A percentile compares a stretch with the other conserved stretches of the same genome.
phyloP scores from a whole-genome alignment of 2,888 invertebrate species.

The Chloromyia formosa region DNA sequence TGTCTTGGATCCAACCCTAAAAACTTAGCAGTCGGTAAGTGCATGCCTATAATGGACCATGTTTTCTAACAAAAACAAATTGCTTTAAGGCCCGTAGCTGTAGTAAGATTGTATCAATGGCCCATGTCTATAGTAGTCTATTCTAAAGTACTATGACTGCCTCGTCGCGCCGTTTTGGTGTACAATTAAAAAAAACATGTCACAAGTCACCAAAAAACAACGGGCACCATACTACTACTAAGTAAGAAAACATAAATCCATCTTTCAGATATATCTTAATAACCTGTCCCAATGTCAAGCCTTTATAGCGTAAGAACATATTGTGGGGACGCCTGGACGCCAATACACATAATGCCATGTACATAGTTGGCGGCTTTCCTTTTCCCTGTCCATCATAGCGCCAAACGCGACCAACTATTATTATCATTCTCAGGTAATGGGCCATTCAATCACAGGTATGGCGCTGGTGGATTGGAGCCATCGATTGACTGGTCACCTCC shows the following conservation, averaged over 20 bases:
- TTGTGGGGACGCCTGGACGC: not conserved
- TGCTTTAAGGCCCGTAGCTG: too few species aligned
- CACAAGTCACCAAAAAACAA: not conserved
- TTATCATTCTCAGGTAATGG: constrained; percentile 19
- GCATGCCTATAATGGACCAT: too few species aligned
- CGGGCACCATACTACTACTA: not conserved
- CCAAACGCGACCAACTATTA: constrained; percentile 20
- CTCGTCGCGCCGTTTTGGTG: too few species aligned
- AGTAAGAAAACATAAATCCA: not conserved
- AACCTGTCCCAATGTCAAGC: constrained; percentile 33
- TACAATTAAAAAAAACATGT: not conserved
- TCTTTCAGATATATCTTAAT: not conserved
- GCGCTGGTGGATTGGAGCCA: not conserved
- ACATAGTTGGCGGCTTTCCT: not conserved
- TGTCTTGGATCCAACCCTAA: too few species aligned
- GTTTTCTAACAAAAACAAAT: too few species aligned
- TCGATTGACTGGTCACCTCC: constrained; percentile 25
- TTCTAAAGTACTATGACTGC: too few species aligned
- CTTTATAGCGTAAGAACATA: not conserved
- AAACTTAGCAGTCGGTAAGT: too few species aligned
- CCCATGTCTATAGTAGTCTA: too few species aligned
- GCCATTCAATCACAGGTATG: not conserved
- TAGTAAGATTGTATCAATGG: too few species aligned
- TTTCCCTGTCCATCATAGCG: not conserved
- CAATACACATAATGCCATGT: not conserved